phyloP scores from a whole-genome alignment of 2,888 invertebrate genomes.

The Caenorhabditis sp. region DNA sequence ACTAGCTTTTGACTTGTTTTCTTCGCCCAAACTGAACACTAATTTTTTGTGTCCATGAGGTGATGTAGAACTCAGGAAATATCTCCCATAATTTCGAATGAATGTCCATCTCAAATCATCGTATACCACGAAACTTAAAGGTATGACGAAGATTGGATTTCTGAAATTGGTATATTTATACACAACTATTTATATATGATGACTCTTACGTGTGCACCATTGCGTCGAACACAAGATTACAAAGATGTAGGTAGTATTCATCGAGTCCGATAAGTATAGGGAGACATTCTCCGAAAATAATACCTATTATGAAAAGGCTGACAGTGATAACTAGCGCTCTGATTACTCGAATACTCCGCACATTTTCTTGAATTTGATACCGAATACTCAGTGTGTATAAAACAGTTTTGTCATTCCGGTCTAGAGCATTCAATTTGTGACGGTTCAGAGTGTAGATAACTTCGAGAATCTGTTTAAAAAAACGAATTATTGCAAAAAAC shows the following conservation, averaged over 20 bases:
- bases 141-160: slow-evolving; percentile 23
- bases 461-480: slow-evolving; percentile 20
- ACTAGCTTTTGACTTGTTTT: slow-evolving; percentile 5
- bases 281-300: slow-evolving; percentile 26
- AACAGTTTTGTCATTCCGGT: slow-evolving; percentile 7
- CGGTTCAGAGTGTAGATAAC: slow-evolving; percentile 10
- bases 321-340: slow-evolving; percentile 15
- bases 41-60: slow-evolving; percentile 5
- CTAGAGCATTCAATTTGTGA: slow-evolving; percentile 6
- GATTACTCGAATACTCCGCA: slow-evolving; percentile 21
- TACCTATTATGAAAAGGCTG: slow-evolving; percentile 13
- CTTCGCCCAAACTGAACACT: slow-evolving; percentile 3
- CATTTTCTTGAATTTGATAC: slow-evolving; percentile 36
- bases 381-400: slow-evolving; percentile 19
- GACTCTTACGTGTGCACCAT: slow-evolving; percentile 12
- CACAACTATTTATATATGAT: too few species aligned
- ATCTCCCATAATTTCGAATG: slow-evolving; percentile 2
- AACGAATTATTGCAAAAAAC: too few species aligned
- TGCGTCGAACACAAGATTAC: slow-evolving; percentile 24
- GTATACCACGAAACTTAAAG: neutral
- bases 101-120: slow-evolving; percentile 11
- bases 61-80: neutral
- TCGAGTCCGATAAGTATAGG: slow-evolving; percentile 17
- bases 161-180: too few species aligned
- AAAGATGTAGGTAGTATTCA: slow-evolving; percentile 5